phyloP scores from a whole-genome alignment of 2,888 invertebrate species.

The Hyposoter dolosus region DNA sequence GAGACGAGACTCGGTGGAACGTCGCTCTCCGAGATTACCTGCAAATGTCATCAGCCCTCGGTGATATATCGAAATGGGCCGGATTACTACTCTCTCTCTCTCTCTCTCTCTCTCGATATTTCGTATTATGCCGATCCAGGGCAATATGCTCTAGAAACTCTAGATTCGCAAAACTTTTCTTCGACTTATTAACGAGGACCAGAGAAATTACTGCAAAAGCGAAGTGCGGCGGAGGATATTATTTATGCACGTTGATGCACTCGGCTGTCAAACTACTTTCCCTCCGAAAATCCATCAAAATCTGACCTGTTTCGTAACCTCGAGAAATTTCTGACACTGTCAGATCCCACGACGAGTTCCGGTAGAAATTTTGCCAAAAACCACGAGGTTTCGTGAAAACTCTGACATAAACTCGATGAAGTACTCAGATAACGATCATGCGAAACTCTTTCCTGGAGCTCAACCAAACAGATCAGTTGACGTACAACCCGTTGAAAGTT shows the following conservation, averaged over 20 bases:
- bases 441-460: neutral
- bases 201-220: neutral
- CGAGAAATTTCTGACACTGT: neutral
- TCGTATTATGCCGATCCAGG: constrained; percentile 7
- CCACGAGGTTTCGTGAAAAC: neutral
- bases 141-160: neutral
- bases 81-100: no score
- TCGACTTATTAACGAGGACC: constrained; percentile 12
- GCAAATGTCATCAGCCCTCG: constrained; percentile 44
- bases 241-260: neutral
- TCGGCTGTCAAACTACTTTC: neutral
- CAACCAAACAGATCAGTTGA: neutral
- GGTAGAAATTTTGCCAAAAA: neutral
- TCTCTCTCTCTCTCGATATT: constrained; percentile 9
- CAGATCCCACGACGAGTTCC: neutral
- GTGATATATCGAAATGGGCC: constrained; percentile 13
- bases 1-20: constrained; percentile 11
- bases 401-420: neutral
- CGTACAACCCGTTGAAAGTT: neutral
- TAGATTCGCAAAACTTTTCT: constrained; percentile 33
- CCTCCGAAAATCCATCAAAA: neutral
- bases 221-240: neutral
- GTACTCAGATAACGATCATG: neutral
- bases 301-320: neutral
- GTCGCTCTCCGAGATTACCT: constrained; percentile 26